Percentiles rank a stretch among this genome's conserved stretches.
Conservation (phyloP, 2,113 vertebrate species). For the Hyaena hyaena region DNA sequence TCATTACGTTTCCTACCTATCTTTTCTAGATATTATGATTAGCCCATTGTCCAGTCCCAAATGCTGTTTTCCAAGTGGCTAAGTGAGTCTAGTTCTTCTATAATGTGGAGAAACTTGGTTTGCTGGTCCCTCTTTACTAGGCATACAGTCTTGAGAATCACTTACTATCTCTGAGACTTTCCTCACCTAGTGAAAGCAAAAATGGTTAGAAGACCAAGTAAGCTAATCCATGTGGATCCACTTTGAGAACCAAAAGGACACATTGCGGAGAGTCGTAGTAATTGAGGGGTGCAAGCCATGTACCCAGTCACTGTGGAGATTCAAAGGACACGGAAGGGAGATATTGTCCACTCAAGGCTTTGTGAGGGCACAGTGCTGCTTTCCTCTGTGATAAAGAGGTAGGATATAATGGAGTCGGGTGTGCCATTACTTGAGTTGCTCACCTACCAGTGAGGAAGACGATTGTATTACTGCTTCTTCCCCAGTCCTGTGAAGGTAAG, state of each 20-base stretch:
- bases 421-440: neutral
- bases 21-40: neutral
- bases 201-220: slow-evolving; percentile 10
- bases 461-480: neutral
- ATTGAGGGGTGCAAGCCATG: neutral
- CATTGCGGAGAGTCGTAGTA: neutral
- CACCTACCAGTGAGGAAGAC: neutral
- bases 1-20: neutral
- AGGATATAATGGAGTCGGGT: neutral
- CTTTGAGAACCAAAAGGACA: neutral
- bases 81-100: neutral
- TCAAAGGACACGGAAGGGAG: neutral
- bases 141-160: neutral
- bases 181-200: neutral
- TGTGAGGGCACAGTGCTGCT: neutral
- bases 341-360: neutral
- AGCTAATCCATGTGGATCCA: neutral
- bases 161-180: neutral
- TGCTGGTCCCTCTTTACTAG: neutral
- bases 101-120: neutral
- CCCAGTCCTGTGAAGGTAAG: neutral
- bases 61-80: neutral
- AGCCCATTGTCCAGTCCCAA: neutral
- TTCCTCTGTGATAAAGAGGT: neutral
- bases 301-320: neutral